Base-by-base conservation (phyloP, 2,113 vertebrate species). In the Anguilla japonica region DNA sequence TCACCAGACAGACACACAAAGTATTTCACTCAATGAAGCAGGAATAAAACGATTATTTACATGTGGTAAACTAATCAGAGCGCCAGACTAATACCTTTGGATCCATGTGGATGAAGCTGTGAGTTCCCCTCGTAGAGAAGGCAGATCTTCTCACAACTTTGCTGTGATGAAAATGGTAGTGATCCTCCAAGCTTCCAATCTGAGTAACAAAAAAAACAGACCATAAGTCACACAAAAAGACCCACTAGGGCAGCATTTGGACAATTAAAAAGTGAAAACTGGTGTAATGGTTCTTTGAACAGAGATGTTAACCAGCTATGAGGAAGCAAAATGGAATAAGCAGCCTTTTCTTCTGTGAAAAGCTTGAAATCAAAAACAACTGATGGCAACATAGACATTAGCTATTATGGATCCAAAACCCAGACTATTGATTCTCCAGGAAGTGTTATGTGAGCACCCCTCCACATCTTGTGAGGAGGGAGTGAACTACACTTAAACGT, bases 151-250 rank as follows among this genome's bases (percentile, higher is more conserved):
- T 97, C 0, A 99, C 96, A 0, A 97, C 97, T 90, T 93, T 96
- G 93, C 97, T 97, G 89, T 99, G 98, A 91, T 98, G 96, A 86
- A 98, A 98, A 92, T 98, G 98, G 89, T 99, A 99, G 88, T 98
- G 97, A 87, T 97, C 91, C 67, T 97, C 96, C 93, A 99, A 92
- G 91, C 90, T 96, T 83, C 98, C 98, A 18, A 98, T 97, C 98
- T 99, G 88, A 87, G 87, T n/a, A 91, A 95, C 86, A 90, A 80
- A 87, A 87, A 56, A 75, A 29, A 87, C 18, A 84, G 20, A 82
- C 22, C 5, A 14, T 53, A 89, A 82, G 29, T 85, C 79, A 81
- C 26, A 91, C 83, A 50, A 40, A 86, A n/a, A 13, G 9, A n/a
- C 0, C 29, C n/a, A n/a, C 22, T 34, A 13, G 71, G n/a, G 3